Percentiles rank a stretch among this genome's conserved stretches.
Evolutionary conservation across 2,113 vertebrate genomes (phyloP).

Genomic region (Lepisosteus osseus): DNA sequence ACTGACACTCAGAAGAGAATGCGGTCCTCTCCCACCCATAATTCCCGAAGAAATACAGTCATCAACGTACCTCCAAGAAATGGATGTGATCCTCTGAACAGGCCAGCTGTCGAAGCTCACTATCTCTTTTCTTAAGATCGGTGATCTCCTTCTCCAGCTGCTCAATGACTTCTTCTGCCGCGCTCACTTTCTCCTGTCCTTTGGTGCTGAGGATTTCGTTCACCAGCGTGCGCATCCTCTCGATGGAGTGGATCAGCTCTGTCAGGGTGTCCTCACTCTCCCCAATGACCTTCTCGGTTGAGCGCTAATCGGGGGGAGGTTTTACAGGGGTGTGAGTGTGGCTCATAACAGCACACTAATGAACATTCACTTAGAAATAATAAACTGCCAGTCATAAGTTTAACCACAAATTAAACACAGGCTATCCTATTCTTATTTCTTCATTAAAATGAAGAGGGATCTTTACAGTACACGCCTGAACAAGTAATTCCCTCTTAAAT

Average conservation of each 20-base stretch:
- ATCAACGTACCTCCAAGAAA: slow-evolving; percentile 55
- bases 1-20: background rate
- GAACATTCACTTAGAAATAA: no score
- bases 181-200: slow-evolving; percentile 54
- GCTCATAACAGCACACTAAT: no score
- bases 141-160: slow-evolving; percentile 55
- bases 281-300: slow-evolving; percentile 40
- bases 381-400: no score
- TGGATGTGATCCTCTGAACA: slow-evolving; percentile 62
- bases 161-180: slow-evolving; percentile 54
- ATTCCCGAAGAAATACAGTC: background rate
- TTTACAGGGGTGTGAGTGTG: no score
- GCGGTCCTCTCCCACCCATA: background rate
- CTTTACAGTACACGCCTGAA: no score
- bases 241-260: slow-evolving; percentile 60
- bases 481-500: no score
- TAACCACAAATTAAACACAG: no score
- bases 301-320: slow-evolving; percentile 37
- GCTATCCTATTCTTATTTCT: no score
- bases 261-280: slow-evolving; percentile 44
- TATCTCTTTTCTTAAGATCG: slow-evolving; percentile 55
- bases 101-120: slow-evolving; percentile 55
- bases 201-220: slow-evolving; percentile 56
- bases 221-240: slow-evolving; percentile 59
- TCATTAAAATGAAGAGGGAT: no score